A percentile compares a stretch with the other conserved stretches of the same genome.
Evolutionary conservation across 2,888 invertebrate species (phyloP).

Genomic region (Ischnura elegans): DNA sequence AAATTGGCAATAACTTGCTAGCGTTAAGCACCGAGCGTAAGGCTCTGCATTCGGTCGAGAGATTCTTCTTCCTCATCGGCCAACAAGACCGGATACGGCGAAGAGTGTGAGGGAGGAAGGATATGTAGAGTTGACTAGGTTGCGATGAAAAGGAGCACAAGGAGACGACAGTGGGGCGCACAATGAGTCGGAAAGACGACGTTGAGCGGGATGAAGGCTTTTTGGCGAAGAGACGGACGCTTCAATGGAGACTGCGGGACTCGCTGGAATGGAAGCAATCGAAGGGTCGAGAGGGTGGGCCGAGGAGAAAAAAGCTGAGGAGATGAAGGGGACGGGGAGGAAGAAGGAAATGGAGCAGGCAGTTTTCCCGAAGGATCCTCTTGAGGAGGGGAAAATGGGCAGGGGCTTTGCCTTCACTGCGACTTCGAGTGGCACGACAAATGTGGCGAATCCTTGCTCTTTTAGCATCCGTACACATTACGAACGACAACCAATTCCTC

Average conservation of each 20-base stretch:
- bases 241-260: background rate
- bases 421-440: background rate
- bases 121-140: background rate
- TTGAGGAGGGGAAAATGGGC: background rate
- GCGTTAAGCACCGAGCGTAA: too few relatives aligned
- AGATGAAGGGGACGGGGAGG: background rate
- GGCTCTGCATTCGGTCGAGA: too few relatives aligned
- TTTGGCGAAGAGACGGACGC: background rate
- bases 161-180: background rate
- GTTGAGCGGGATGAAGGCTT: background rate
- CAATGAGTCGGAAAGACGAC: background rate
- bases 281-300: background rate
- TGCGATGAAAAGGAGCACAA: background rate
- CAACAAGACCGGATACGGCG: background rate
- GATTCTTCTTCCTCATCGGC: background rate
- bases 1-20: too few relatives aligned
- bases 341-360: background rate
- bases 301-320: background rate
- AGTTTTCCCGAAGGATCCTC: background rate
- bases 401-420: background rate
- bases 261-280: conserved; percentile 40
- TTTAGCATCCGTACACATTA: background rate
- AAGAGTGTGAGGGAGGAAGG: background rate
- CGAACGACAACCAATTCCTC: background rate
- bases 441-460: background rate